These are phyloP conservation scores for Phyllotreta striolata DNA, from an alignment of 2,888 invertebrate genomes.

Conservation along the genomic window DNA sequence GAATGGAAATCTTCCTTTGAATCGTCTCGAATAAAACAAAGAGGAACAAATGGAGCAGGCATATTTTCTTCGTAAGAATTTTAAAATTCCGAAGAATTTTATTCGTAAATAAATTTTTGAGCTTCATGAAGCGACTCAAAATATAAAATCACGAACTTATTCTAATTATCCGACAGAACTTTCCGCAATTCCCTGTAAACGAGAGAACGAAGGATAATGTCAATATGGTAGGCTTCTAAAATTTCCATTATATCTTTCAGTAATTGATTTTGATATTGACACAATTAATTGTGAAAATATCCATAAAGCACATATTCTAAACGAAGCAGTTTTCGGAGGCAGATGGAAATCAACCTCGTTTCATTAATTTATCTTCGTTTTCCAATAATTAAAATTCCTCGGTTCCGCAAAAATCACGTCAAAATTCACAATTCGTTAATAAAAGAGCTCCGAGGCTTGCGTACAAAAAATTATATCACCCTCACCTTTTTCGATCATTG, in stretches of 20 bases:
- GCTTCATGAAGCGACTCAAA: no score
- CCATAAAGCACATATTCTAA: background rate
- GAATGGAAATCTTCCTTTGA: no score
- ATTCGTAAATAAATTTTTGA: no score
- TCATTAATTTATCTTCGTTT: conserved; percentile 7
- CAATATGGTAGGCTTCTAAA: conserved; percentile 6
- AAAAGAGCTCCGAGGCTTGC: background rate
- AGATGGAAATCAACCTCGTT: conserved; percentile 3
- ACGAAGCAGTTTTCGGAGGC: conserved; percentile 2
- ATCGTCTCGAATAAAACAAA: no score
- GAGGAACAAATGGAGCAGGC: no score
- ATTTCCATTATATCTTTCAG: background rate
- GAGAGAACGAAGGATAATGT: conserved; percentile 1
- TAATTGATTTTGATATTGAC: conserved; percentile 14
- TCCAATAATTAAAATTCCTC: no score
- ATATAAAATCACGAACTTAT: no score
- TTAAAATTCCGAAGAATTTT: no score
- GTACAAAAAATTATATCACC: background rate
- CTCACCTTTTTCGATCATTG: background rate
- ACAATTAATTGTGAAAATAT: conserved; percentile 13
- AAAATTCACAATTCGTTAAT: conserved; percentile 5
- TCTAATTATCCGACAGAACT: no score
- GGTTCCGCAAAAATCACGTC: background rate
- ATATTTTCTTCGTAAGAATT: no score
- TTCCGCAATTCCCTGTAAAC: background rate